Conservation (phyloP, 2,888 invertebrate species). For the Autographa pulchrina region DNA sequence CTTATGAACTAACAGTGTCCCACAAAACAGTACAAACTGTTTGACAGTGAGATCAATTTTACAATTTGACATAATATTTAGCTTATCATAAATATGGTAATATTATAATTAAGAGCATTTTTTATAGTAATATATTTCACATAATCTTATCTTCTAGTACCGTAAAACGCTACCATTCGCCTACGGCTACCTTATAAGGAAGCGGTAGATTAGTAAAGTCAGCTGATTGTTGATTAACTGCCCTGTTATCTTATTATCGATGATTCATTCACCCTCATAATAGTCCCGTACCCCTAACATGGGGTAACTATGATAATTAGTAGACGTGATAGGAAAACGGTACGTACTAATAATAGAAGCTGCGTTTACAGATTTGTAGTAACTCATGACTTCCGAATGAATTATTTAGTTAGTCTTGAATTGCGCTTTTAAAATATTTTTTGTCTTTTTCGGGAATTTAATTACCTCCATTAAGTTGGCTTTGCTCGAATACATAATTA, state of each 20-base stretch:
- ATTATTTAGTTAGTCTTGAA: not conserved
- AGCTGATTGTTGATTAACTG: constrained; percentile 7
- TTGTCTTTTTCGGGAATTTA: not conserved
- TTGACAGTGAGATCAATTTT: too few relatives aligned
- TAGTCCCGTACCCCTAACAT: constrained; percentile 1
- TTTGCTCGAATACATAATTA: too few relatives aligned
- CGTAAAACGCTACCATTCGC: not conserved
- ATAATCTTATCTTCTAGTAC: not conserved
- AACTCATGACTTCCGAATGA: not conserved
- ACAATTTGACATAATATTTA: too few relatives aligned
- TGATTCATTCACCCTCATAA: not conserved
- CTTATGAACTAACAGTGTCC: too few relatives aligned
- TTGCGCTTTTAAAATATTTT: not conserved
- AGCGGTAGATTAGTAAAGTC: not conserved
- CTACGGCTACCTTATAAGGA: not conserved
- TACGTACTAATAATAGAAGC: constrained; percentile 5
- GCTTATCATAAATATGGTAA: too few relatives aligned
- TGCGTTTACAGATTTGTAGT: not conserved
- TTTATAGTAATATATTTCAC: too few relatives aligned
- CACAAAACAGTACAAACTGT: too few relatives aligned
- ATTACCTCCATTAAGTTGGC: too few relatives aligned
- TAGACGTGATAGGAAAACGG: not conserved
- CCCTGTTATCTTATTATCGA: constrained; percentile 1
- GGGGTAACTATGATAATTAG: constrained; percentile 7
- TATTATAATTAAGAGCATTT: too few relatives aligned